phyloP scores from a whole-genome alignment of 2,113 vertebrate species.

The Sitta europaea region DNA sequence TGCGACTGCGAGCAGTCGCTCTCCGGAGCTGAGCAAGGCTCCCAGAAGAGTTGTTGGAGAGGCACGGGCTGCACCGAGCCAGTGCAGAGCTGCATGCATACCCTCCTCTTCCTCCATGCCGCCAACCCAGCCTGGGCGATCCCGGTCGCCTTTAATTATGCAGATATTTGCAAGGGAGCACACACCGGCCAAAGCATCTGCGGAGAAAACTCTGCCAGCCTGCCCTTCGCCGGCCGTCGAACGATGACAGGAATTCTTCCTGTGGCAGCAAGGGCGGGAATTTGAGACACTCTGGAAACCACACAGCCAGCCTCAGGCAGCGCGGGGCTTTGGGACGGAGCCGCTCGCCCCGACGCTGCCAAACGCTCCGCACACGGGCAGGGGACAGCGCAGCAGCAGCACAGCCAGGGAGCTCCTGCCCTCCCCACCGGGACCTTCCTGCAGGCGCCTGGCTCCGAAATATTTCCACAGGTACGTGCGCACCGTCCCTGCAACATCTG shows the following conservation, averaged over 20 bases:
- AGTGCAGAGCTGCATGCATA: rapidly evolving
- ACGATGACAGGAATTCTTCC: rapidly evolving
- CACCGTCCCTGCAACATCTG: background rate
- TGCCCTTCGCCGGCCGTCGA: rapidly evolving
- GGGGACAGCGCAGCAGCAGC: background rate
- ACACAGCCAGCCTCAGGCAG: background rate
- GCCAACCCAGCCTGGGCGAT: rapidly evolving
- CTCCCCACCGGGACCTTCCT: background rate
- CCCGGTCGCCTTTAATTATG: rapidly evolving
- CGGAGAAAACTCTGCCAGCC: background rate
- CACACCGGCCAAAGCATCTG: no score
- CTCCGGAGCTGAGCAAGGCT: rapidly evolving
- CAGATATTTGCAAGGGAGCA: background rate
- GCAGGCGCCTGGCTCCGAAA: background rate
- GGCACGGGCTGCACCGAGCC: rapidly evolving
- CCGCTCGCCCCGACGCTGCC: rapidly evolving
- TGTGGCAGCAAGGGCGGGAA: background rate
- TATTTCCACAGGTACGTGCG: background rate
- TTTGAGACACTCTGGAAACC: background rate
- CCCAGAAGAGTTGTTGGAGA: background rate
- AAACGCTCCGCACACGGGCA: rapidly evolving
- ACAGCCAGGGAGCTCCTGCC: rapidly evolving
- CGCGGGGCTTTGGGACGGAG: rapidly evolving
- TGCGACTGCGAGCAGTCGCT: background rate
- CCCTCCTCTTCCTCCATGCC: background rate